Conservation (phyloP, 2,113 vertebrate genomes). For the Scomber scombrus region DNA sequence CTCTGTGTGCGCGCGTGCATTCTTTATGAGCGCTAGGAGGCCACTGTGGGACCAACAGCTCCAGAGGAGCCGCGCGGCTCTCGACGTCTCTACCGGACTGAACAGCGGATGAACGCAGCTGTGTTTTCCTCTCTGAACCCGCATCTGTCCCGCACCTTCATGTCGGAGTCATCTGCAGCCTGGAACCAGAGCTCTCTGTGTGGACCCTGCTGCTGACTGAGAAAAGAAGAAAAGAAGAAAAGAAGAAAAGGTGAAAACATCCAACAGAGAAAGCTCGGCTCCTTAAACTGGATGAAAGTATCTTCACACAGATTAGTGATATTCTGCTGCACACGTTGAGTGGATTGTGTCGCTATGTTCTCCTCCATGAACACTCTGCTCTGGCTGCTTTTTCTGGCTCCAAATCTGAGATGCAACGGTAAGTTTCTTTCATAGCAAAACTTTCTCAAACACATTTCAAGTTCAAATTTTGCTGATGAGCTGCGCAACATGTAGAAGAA, state of each 20-base stretch:
- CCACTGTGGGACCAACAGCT: conserved; percentile 7
- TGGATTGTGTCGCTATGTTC: conserved; percentile 51
- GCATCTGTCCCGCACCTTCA: conserved; percentile 39
- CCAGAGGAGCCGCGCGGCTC: background rate
- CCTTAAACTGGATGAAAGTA: conserved; percentile 6
- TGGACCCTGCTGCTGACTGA: background rate
- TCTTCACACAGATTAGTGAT: background rate
- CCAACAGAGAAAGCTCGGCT: background rate
- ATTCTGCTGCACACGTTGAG: background rate
- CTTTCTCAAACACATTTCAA: too few species aligned
- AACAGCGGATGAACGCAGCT: conserved; percentile 42
- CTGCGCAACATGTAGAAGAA: background rate
- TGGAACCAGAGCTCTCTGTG: conserved; percentile 4
- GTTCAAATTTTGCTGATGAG: background rate
- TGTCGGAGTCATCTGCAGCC: conserved; percentile 6
- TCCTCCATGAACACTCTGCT: conserved; percentile 38
- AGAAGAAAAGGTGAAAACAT: background rate
- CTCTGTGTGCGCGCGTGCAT: background rate
- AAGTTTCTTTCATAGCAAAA: conserved; percentile 16
- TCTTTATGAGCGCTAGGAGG: conserved; percentile 1
- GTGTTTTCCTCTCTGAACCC: background rate
- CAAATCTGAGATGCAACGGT: conserved; percentile 71
- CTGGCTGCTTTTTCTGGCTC: conserved; percentile 59
- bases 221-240: background rate
- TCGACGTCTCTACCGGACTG: background rate